Conservation (phyloP, 2,113 vertebrate genomes). For the Piaya cayana region DNA sequence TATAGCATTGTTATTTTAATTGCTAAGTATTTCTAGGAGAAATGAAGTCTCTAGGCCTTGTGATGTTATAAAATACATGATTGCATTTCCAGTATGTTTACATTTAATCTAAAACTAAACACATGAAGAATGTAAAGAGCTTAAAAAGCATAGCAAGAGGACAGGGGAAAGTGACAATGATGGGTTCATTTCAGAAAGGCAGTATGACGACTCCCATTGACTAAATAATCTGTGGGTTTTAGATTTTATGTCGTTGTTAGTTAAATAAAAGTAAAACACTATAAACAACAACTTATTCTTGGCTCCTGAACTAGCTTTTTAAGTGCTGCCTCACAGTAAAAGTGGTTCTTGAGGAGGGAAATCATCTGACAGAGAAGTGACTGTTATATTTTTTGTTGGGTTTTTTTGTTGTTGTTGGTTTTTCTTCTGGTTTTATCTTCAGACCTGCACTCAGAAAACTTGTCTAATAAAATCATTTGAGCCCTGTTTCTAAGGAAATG, state of each 20-base stretch:
- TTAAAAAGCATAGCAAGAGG: neutral
- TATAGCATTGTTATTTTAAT: neutral
- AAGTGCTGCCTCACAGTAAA: neutral
- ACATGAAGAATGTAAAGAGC: neutral
- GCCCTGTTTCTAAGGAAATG: neutral
- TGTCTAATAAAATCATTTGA: neutral
- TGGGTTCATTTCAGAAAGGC: neutral
- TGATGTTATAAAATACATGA: neutral
- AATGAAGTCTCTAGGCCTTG: neutral
- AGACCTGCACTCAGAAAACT: neutral
- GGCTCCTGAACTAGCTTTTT: neutral
- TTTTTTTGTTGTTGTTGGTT: too few relatives aligned
- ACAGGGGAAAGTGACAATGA: neutral
- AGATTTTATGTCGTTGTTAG: neutral
- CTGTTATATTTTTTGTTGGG: neutral
- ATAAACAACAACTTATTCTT: neutral
- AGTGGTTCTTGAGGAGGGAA: neutral
- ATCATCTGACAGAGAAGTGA: neutral
- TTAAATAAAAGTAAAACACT: neutral
- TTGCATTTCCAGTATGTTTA: neutral
- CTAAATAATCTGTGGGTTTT: neutral
- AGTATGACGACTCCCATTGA: neutral
- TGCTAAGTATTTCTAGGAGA: neutral
- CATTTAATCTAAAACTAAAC: neutral
- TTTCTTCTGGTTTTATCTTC: neutral